Percentiles rank a stretch among this genome's conserved stretches.
Conservation (phyloP, 2,888 invertebrate genomes). For the Lasioglossum lativentre region DNA sequence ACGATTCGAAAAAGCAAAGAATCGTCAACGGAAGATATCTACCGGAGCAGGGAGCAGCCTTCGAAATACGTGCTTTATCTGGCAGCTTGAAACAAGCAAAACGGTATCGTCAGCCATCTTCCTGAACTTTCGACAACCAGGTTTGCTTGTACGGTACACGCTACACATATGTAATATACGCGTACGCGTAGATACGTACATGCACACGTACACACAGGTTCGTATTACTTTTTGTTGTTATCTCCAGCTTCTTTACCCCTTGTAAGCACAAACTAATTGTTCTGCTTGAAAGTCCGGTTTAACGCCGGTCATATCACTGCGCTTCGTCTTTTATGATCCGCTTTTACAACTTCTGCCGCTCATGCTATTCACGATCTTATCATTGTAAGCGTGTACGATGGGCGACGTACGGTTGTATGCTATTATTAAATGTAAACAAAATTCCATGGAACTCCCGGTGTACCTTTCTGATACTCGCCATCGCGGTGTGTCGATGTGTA, state of each 20-base stretch:
- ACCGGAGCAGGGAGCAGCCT: neutral
- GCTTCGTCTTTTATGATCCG: slow-evolving; percentile 1
- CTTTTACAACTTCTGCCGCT: neutral
- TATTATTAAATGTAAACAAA: neutral
- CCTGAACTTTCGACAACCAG: neutral
- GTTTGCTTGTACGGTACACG: neutral
- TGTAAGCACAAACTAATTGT: neutral
- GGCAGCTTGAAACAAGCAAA: neutral
- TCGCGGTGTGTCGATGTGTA: neutral
- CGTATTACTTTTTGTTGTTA: neutral
- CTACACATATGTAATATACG: too few species aligned
- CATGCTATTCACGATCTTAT: neutral
- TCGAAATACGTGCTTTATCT: neutral
- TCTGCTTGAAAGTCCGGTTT: neutral
- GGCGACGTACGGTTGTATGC: neutral
- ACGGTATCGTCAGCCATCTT: neutral
- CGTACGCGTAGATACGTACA: too few species aligned
- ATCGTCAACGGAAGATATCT: neutral
- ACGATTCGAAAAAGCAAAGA: too few species aligned
- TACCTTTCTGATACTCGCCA: neutral
- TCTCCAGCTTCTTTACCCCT: neutral
- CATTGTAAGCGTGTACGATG: neutral
- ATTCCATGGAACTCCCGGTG: neutral
- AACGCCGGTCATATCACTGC: neutral
- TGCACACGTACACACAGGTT: neutral